phyloP scores from a whole-genome alignment of 2,888 invertebrate species.

The Agrochola circellaris region DNA sequence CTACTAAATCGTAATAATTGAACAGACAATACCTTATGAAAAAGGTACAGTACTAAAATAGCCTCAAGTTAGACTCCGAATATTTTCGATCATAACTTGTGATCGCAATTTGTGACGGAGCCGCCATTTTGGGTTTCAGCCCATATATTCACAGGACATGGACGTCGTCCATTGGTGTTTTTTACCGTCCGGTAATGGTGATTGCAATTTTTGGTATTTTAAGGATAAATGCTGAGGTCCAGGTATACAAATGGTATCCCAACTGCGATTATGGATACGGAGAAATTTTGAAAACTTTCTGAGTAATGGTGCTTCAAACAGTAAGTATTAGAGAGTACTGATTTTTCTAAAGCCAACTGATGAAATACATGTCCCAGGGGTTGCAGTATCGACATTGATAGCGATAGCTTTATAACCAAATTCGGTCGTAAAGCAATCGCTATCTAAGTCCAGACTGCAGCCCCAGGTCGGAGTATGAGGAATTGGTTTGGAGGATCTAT shows the following conservation, averaged over 20 bases:
- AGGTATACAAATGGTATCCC: background rate
- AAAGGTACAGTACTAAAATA: constrained; percentile 31
- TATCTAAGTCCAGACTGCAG: too few relatives aligned
- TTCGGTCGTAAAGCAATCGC: too few relatives aligned
- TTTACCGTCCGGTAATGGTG: constrained; percentile 24
- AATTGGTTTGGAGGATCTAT: too few relatives aligned
- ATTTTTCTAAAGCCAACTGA: too few relatives aligned
- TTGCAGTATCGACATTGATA: too few relatives aligned
- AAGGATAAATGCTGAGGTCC: background rate
- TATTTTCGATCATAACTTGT: constrained; percentile 48
- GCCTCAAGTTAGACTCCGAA: constrained; percentile 11
- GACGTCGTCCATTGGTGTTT: background rate
- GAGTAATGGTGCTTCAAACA: too few relatives aligned
- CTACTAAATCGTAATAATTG: constrained; percentile 12
- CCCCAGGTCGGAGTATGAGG: too few relatives aligned
- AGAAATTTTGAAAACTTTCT: too few relatives aligned
- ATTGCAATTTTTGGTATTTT: constrained; percentile 27
- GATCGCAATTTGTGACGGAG: constrained; percentile 20
- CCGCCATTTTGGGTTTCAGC: constrained; percentile 6
- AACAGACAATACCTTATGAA: constrained; percentile 19
- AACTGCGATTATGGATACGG: too few relatives aligned
- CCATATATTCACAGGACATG: constrained; percentile 15
- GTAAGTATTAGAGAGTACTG: too few relatives aligned
- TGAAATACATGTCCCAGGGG: too few relatives aligned
- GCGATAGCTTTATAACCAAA: too few relatives aligned